Evolutionary conservation across 1,140 invertebrate genomes (phyloP).

Genomic region (Elymnias hypermnestra): DNA sequence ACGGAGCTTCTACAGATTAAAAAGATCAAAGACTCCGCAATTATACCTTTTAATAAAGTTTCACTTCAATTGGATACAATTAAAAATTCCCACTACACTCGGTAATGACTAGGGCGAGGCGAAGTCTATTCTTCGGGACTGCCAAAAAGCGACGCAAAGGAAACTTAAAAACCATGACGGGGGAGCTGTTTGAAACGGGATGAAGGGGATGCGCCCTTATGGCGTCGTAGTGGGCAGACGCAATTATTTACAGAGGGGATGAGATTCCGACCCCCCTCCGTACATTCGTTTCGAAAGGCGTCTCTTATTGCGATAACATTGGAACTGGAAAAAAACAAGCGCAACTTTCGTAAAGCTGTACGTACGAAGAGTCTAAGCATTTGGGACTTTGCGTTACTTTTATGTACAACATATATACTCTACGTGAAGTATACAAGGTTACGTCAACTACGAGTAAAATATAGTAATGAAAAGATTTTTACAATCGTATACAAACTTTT

Average conservation of each 20-base stretch:
- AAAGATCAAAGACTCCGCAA: constrained; percentile 3
- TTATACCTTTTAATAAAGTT: constrained; percentile 6
- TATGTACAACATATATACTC: constrained; percentile 6
- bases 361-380: constrained; percentile 21
- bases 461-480: too few species aligned
- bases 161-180: constrained; percentile 22
- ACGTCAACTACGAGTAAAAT: too few species aligned
- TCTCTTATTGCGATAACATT: constrained; percentile 8
- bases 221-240: constrained; percentile 36
- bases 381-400: constrained; percentile 21
- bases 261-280: constrained; percentile 31
- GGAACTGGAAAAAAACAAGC: constrained; percentile 10
- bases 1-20: too few species aligned
- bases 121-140: constrained; percentile 12
- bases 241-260: constrained; percentile 62
- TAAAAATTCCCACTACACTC: constrained; percentile 18
- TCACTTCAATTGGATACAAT: constrained; percentile 15
- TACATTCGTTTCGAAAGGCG: background rate
- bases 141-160: constrained; percentile 23
- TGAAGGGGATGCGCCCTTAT: constrained; percentile 35
- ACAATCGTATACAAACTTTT: too few species aligned
- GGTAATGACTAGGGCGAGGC: constrained; percentile 14
- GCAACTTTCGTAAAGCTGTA: constrained; percentile 3
- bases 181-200: constrained; percentile 14
- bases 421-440: background rate